Percentiles rank a stretch among this genome's conserved stretches.
phyloP scores from a whole-genome alignment of 2,888 invertebrate species.

The Cerceris rybyensis region DNA sequence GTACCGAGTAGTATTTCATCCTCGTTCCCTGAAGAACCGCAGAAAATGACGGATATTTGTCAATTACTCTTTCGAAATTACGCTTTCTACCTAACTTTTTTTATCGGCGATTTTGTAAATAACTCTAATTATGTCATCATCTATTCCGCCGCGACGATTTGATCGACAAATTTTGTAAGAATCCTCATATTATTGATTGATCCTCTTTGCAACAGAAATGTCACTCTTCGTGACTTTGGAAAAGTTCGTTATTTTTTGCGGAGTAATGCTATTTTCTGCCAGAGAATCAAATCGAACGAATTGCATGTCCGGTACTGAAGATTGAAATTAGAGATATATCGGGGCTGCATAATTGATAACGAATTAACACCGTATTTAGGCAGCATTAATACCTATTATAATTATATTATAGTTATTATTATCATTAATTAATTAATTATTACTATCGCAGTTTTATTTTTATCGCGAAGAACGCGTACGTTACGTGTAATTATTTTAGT shows the following conservation, averaged over 20 bases:
- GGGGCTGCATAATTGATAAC: conserved; percentile 66
- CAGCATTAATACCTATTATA: conserved; percentile 77
- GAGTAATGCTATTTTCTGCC: conserved; percentile 33
- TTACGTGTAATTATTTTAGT: conserved; percentile 65
- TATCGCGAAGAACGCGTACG: conserved; percentile 69
- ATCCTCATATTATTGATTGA: too few relatives aligned
- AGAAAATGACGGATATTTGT: conserved; percentile 33
- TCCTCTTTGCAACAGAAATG: too few relatives aligned
- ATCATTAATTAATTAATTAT: conserved; percentile 70
- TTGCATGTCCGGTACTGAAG: conserved; percentile 45
- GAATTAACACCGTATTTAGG: conserved; percentile 74
- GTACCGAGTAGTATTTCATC: conserved; percentile 52
- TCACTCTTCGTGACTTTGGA: too few relatives aligned
- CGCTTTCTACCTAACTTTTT: neutral
- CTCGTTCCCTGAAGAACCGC: conserved; percentile 16
- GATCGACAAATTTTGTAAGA: neutral
- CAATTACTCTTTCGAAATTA: too few relatives aligned
- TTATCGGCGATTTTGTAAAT: neutral
- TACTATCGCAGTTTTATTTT: conserved; percentile 70
- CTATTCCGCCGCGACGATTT: neutral
- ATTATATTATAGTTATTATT: conserved; percentile 69
- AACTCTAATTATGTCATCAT: neutral
- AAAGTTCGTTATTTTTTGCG: conserved; percentile 40
- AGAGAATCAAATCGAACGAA: neutral
- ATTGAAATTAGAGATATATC: conserved; percentile 44